Conservation (phyloP, 2,113 vertebrate genomes). For the Plecotus auritus region DNA sequence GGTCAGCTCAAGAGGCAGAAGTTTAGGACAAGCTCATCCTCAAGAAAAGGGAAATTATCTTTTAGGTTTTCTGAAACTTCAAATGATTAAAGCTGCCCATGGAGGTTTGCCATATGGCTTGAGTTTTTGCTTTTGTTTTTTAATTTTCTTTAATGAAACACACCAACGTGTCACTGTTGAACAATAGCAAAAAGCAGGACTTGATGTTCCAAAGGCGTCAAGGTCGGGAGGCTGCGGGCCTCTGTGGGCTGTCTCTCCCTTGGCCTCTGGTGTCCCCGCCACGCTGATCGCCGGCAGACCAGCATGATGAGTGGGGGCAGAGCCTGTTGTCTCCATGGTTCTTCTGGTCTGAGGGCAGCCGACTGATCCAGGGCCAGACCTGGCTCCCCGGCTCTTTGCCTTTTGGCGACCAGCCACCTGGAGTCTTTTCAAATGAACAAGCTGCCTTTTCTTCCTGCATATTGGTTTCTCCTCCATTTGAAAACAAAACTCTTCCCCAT, state of each 20-base stretch:
- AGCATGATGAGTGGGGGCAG: not conserved
- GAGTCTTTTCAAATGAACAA: constrained; percentile 76
- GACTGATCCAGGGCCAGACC: constrained; percentile 43
- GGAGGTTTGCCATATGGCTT: constrained; percentile 27
- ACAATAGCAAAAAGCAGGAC: not conserved
- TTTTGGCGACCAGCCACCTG: constrained; percentile 70
- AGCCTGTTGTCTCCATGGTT: accelerated
- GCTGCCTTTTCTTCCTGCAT: constrained; percentile 74
- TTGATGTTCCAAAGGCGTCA: not conserved
- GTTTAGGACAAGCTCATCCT: not conserved
- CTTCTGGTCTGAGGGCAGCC: not conserved
- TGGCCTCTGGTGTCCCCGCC: not conserved
- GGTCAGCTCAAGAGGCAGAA: not conserved
- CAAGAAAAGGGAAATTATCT: not conserved
- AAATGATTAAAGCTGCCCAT: constrained; percentile 14
- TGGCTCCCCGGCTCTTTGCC: constrained; percentile 54
- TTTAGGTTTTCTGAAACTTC: not conserved
- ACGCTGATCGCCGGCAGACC: not conserved
- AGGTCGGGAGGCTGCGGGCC: not conserved
- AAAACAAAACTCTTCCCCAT: constrained; percentile 78
- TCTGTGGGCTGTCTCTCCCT: not conserved
- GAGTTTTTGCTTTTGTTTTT: not conserved
- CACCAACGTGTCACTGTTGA: not conserved
- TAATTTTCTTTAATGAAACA: not conserved
- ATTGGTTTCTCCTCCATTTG: constrained; percentile 77